phyloP scores from a whole-genome alignment of 2,888 invertebrate species.

The Chrysotoxum bicinctum region DNA sequence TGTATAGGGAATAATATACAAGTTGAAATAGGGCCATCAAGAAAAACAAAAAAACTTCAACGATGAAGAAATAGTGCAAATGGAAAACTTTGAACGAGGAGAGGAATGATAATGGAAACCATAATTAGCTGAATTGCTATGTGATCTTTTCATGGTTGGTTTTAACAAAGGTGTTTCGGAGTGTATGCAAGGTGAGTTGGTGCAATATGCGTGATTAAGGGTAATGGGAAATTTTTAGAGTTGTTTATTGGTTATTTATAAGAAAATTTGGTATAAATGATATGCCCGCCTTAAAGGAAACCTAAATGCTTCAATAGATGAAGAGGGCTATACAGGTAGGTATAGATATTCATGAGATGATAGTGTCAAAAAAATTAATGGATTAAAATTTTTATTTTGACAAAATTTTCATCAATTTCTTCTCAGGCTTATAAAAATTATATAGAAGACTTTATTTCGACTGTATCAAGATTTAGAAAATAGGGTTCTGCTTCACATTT shows the following conservation, averaged over 20 bases:
- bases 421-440: too few relatives aligned
- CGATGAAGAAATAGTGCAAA: constrained; percentile 65
- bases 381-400: too few relatives aligned
- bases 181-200: background rate
- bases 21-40: constrained; percentile 30
- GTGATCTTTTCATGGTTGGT: constrained; percentile 12
- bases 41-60: constrained; percentile 2
- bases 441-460: too few relatives aligned
- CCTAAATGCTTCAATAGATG: background rate
- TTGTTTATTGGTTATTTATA: constrained; percentile 15
- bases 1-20: constrained; percentile 19
- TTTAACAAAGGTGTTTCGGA: background rate
- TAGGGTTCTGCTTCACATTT: too few relatives aligned
- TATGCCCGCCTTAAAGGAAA: background rate
- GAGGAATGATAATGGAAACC: constrained; percentile 45
- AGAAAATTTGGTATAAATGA: background rate
- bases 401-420: too few relatives aligned
- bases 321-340: background rate
- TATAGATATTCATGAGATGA: too few relatives aligned
- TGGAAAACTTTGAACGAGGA: constrained; percentile 45
- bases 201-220: constrained; percentile 17
- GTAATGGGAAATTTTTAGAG: background rate
- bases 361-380: too few relatives aligned
- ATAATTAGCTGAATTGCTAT: constrained; percentile 51
- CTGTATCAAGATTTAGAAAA: too few relatives aligned